Percentiles rank a stretch among this genome's conserved stretches.
phyloP scores from a whole-genome alignment of 2,888 invertebrate species.

The Nomada flava region DNA sequence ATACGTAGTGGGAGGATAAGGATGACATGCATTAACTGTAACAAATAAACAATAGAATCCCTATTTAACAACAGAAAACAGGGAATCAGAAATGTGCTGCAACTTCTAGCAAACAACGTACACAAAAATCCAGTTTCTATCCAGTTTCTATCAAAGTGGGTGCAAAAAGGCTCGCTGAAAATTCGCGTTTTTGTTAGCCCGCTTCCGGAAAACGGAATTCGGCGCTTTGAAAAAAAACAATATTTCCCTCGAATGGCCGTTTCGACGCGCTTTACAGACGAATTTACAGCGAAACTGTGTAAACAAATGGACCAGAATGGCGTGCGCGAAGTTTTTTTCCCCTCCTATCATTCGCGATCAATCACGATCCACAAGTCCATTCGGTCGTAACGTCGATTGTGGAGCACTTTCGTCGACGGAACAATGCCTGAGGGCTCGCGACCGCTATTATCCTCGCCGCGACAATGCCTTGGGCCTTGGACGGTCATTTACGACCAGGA shows the following conservation, averaged over 20 bases:
- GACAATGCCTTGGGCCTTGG: neutral
- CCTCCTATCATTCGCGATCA: neutral
- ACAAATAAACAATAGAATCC: too few species aligned
- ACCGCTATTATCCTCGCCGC: conserved; percentile 1
- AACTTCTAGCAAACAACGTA: neutral
- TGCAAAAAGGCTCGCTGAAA: neutral
- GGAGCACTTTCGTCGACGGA: conserved; percentile 28
- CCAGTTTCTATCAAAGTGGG: neutral
- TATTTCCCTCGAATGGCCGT: neutral
- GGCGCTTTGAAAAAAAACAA: conserved; percentile 1
- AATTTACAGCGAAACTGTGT: neutral
- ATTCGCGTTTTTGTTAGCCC: neutral
- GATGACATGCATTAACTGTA: too few species aligned
- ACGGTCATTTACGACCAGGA: neutral
- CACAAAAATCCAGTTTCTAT: neutral
- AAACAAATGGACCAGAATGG: neutral
- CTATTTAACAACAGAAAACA: too few species aligned
- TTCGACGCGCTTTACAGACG: neutral
- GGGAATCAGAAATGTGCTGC: neutral
- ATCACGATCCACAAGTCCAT: neutral
- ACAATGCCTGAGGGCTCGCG: conserved; percentile 20
- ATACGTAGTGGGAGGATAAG: too few species aligned
- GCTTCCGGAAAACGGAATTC: neutral
- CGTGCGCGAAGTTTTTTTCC: neutral
- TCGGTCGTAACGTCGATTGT: conserved; percentile 24